Evolutionary conservation across 2,888 invertebrate species (phyloP).

Genomic region (Drosophila subquinaria): DNA sequence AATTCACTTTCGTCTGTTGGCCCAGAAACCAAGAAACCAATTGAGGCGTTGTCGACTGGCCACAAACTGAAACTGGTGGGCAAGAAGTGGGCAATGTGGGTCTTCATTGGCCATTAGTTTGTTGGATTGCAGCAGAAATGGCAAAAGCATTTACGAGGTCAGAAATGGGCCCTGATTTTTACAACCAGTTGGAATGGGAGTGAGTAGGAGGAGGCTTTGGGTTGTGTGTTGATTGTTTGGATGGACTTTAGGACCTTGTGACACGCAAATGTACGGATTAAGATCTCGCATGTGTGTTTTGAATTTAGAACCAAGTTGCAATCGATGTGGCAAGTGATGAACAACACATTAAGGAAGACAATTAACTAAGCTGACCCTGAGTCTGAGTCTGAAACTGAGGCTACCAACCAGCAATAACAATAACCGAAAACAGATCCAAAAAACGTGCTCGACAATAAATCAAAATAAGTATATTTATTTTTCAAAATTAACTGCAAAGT

Average conservation of each 20-base stretch:
- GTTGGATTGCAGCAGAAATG: constrained; percentile 31
- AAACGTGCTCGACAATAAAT: constrained; percentile 62
- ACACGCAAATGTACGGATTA: constrained; percentile 49
- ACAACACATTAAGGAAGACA: constrained; percentile 21
- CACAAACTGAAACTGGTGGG: constrained; percentile 29
- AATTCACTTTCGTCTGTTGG: constrained; percentile 71
- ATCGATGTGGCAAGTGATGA: constrained; percentile 31
- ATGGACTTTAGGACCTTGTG: constrained; percentile 58
- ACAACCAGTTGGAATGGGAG: constrained; percentile 24
- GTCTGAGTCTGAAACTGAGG: neutral
- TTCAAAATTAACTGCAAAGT: constrained; percentile 50
- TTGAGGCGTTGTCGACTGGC: constrained; percentile 56
- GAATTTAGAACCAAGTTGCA: constrained; percentile 24
- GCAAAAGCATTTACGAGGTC: constrained; percentile 61
- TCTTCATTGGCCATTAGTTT: constrained; percentile 53
- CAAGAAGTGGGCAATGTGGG: constrained; percentile 51
- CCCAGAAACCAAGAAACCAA: constrained; percentile 72
- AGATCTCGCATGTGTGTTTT: constrained; percentile 51
- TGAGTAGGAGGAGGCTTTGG: neutral
- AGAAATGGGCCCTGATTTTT: constrained; percentile 59
- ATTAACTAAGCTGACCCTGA: constrained; percentile 46
- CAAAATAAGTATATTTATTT: constrained; percentile 44
- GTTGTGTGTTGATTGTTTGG: constrained; percentile 6
- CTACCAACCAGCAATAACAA: constrained; percentile 25
- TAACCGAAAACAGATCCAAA: constrained; percentile 13